Base-by-base conservation (phyloP, 2,888 invertebrate genomes). In the Caenorhabditis imperialis region DNA sequence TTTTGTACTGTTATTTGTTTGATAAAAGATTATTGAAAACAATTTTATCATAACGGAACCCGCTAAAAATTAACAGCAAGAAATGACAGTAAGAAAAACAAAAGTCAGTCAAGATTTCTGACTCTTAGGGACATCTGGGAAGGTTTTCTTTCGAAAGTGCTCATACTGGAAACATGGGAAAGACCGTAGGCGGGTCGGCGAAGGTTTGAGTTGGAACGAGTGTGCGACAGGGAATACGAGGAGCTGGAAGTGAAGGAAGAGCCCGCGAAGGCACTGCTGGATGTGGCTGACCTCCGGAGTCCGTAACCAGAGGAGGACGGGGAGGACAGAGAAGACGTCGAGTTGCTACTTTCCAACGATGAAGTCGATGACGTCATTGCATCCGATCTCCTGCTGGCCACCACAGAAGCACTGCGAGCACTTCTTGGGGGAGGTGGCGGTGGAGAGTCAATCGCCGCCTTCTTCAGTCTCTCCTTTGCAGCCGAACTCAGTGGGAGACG, bases 141-240 rank as follows among this genome's bases (percentile, higher is more conserved):
- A 8, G 86, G 86, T 69, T 84, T 86, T 44, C 81, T 63, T 53
- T 85, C 84, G 30, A 85, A 72, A 5, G 81, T 81, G 53, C 76
- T 84, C 20, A 78, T 58, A 60, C 81, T 82, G 20, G 83, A 83
- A 42, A 86, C 86, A 51, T 81, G 83, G 27, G 84, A 78, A 22
- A 86, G 62, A 22, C 82, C 80, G 72, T 85, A 86, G 3, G 51
- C 69, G 3, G 86, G 85, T 5, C 86, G 73, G 8, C 84, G 77
- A 23, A 85, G 75, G 55, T 62, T 74, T 14, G 79, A 79, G 8
- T 74, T 60, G 4, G 79, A 79, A 6, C 63, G 47, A 25, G 63
- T 27, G 33, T 75, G 53, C 48, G 33, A 42, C 33, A 76, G 44
- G 2, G 78, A 53, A 53, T 77, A 75, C 2, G 76, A 77, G 20